Percentiles rank a stretch among this genome's conserved stretches.
phyloP scores from a whole-genome alignment of 2,888 invertebrate genomes.

The Ormia ochracea region DNA sequence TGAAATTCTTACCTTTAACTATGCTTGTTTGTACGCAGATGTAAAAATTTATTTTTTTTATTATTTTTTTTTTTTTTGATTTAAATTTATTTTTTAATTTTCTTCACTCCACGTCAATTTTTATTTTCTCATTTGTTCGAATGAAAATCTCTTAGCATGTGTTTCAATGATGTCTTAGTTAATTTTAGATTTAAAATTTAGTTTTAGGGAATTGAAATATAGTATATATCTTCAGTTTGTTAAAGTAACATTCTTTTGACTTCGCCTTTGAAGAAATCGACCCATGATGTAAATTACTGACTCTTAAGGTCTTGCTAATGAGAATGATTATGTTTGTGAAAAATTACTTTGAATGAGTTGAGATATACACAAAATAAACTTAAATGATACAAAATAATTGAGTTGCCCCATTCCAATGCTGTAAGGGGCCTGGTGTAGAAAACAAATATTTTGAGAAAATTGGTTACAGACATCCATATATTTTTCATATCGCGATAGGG shows the following conservation, averaged over 20 bases:
- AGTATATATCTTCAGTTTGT: conserved; percentile 1
- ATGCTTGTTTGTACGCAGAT: too few species aligned
- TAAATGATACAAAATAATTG: neutral
- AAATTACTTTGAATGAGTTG: conserved; percentile 5
- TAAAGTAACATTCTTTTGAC: conserved; percentile 25
- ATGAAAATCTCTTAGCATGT: neutral
- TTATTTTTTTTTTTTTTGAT: neutral
- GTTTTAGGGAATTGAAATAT: conserved; percentile 1
- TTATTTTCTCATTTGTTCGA: neutral
- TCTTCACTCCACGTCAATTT: neutral
- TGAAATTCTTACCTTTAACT: conserved; percentile 7
- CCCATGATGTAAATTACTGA: conserved; percentile 16
- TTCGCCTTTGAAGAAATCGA: conserved; percentile 12
- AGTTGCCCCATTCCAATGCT: neutral
- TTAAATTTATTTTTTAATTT: neutral
- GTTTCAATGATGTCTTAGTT: conserved; percentile 33
- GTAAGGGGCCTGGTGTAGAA: neutral
- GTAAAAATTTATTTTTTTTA: too few species aligned
- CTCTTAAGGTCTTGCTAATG: conserved; percentile 11
- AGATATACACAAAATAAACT: conserved; percentile 15
- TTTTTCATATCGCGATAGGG: too few species aligned
- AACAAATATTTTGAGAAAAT: neutral
- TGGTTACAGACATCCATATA: too few species aligned
- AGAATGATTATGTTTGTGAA: neutral
- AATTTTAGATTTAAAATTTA: neutral